A percentile compares a stretch with the other conserved stretches of the same genome.
Conservation (phyloP, 2,113 vertebrate species). For the Lipotes vexillifer region DNA sequence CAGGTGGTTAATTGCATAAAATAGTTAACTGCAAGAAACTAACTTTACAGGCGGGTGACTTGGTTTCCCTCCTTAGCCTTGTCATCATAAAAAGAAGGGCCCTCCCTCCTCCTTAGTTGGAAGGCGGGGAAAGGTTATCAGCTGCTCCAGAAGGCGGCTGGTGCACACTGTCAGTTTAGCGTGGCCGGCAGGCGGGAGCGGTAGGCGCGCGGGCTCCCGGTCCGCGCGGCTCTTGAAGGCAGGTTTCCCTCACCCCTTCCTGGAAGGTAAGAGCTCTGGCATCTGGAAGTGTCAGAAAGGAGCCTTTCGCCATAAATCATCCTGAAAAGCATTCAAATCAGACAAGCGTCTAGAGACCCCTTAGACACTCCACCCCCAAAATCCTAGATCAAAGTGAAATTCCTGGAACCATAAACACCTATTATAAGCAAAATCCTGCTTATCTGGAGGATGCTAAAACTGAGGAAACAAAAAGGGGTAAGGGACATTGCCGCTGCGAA, state of each 20-base stretch:
- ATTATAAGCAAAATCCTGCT: slow-evolving; percentile 54
- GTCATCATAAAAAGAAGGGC: not conserved
- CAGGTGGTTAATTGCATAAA: slow-evolving; percentile 63
- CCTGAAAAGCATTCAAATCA: slow-evolving; percentile 76
- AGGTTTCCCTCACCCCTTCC: slow-evolving; percentile 42
- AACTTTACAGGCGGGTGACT: slow-evolving; percentile 17
- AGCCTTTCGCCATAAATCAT: slow-evolving; percentile 83
- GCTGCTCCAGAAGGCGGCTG: not conserved
- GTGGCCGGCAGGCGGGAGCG: not conserved
- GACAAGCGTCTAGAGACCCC: slow-evolving; percentile 77
- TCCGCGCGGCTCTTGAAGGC: slow-evolving; percentile 54
- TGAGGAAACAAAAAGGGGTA: not conserved
- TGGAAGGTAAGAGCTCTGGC: slow-evolving; percentile 76
- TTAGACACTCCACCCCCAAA: slow-evolving; percentile 74
- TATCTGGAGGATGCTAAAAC: slow-evolving; percentile 3
- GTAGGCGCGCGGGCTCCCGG: slow-evolving; percentile 21
- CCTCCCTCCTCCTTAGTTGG: not conserved
- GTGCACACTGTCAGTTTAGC: not conserved
- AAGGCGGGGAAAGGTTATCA: not conserved
- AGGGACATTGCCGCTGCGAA: not conserved
- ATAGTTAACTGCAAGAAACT: not conserved
- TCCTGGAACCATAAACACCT: slow-evolving; percentile 71
- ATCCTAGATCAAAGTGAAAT: slow-evolving; percentile 78
- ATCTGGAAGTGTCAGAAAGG: slow-evolving; percentile 82
- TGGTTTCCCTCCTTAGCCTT: not conserved